These are phyloP conservation scores for Adoxophyes honmai DNA, from an alignment of 1,140 invertebrate genomes.

Conservation along the genomic window DNA sequence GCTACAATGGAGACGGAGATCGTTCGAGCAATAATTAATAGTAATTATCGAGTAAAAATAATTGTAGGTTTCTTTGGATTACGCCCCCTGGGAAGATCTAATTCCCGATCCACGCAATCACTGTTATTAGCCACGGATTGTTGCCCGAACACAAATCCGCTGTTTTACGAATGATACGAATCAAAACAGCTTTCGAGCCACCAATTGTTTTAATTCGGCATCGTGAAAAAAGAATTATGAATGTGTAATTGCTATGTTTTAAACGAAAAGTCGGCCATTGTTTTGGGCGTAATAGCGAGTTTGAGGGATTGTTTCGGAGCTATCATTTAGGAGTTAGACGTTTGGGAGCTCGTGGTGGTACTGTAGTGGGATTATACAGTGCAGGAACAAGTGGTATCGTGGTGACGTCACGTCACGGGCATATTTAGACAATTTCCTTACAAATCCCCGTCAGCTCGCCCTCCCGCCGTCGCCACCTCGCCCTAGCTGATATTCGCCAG, in stretches of 20 bases:
- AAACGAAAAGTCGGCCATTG: constrained; percentile 27
- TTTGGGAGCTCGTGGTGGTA: constrained; percentile 32
- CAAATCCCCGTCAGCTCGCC: constrained; percentile 52
- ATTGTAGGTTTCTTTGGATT: constrained; percentile 57
- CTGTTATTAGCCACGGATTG: constrained; percentile 47
- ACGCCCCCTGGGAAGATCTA: constrained; percentile 44
- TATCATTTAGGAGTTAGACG: constrained; percentile 1
- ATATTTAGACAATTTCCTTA: constrained; percentile 71
- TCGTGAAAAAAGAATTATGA: constrained; percentile 56
- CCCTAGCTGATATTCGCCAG: constrained; percentile 47
- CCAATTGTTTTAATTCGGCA: constrained; percentile 63
- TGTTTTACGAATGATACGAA: constrained; percentile 42
- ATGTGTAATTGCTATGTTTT: constrained; percentile 54
- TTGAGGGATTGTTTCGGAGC: not conserved
- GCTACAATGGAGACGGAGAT: constrained; percentile 36
- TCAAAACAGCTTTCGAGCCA: constrained; percentile 48
- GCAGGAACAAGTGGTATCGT: constrained; percentile 10
- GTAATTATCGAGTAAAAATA: constrained; percentile 64
- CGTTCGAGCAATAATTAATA: constrained; percentile 57
- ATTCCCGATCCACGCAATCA: constrained; percentile 44
- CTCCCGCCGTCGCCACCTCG: constrained; percentile 23
- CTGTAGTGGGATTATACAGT: constrained; percentile 26
- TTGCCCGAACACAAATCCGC: constrained; percentile 29
- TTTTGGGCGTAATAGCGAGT: constrained; percentile 31
- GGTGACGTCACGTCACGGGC: constrained; percentile 29